These are phyloP conservation scores for Equus quagga DNA, from an alignment of 2,113 vertebrate genomes.

Conservation along the genomic window DNA sequence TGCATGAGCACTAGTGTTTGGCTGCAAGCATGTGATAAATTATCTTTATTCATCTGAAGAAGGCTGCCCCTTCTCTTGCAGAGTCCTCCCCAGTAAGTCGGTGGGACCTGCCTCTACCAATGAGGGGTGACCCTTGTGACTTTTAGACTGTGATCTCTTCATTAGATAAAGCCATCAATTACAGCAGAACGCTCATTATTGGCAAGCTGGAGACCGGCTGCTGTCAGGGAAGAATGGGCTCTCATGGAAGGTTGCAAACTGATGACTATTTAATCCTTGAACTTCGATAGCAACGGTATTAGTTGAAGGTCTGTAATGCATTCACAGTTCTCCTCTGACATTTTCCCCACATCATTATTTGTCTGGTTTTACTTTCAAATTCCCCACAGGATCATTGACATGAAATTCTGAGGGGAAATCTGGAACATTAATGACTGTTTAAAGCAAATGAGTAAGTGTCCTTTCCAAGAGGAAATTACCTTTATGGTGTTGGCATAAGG, in stretches of 20 bases:
- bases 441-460: constrained; percentile 77
- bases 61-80: neutral
- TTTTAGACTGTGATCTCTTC: neutral
- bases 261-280: constrained; percentile 75
- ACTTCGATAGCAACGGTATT: constrained; percentile 54
- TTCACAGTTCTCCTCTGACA: constrained; percentile 66
- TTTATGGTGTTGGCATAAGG: constrained; percentile 64
- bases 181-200: neutral
- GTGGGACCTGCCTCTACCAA: neutral
- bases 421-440: constrained; percentile 75
- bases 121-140: constrained; percentile 1
- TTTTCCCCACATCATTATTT: constrained; percentile 80
- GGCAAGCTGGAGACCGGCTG: neutral
- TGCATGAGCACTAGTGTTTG: neutral
- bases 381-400: constrained; percentile 73
- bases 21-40: neutral
- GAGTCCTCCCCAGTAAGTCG: neutral
- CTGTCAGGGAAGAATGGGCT: constrained; percentile 27
- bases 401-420: constrained; percentile 79
- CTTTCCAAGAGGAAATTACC: constrained; percentile 76
- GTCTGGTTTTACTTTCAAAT: constrained; percentile 79
- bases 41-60: neutral
- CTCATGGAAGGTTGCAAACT: neutral
- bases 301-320: constrained; percentile 56
- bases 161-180: constrained; percentile 62